Evolutionary conservation across 2,888 invertebrate genomes (phyloP), one percentile per base, ranked within the genome.

Genomic region (Mayetiola destructor): DNA sequence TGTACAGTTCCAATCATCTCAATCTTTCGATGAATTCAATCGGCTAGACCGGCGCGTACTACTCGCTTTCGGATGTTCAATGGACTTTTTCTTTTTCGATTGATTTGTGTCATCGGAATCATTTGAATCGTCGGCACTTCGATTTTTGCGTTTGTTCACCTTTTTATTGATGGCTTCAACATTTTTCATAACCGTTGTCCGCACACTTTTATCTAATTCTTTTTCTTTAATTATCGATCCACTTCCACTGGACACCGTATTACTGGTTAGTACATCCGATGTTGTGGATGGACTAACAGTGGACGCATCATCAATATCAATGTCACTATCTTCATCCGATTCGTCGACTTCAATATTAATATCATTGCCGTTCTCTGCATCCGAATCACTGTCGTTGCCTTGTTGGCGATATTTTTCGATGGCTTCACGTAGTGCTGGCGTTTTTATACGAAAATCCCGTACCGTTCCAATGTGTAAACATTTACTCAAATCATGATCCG

Each of bases 401-500:
- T 61, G 60, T 40, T 60, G 60, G 36, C 23, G 48, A 2, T 66
- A 66, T n/a, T 70, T 69, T 55, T 77, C 76, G 52, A 81, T 71
- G 23, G 75, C 75, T 60, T 77, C 75, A 57, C 72, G 72, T 10
- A 80, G 64, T 63, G 76, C 72, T 1, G 73, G 66, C 3, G 75
- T 73, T 61, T 75, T 75, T 29, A 80, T 75, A 60, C 80, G 73
- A 64, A 80, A 82, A 69, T 81, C 82, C 59, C 82, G 72, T 6
- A 78, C 77, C 1, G 76, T 75, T 14, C 81, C 80, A 59, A 76
- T 74, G 60, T 80, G 80, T 18, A 80, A 65, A 61, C 75, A 77
- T 62, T 75, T 76, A 1, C 73, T 64, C 58, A 78, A 63, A 65
- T 73, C 72, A 55, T 76, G 74, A 60, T 75, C 76, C 1, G 78